Evolutionary conservation across 2,113 vertebrate species (phyloP).

Genomic region (Egretta garzetta): DNA sequence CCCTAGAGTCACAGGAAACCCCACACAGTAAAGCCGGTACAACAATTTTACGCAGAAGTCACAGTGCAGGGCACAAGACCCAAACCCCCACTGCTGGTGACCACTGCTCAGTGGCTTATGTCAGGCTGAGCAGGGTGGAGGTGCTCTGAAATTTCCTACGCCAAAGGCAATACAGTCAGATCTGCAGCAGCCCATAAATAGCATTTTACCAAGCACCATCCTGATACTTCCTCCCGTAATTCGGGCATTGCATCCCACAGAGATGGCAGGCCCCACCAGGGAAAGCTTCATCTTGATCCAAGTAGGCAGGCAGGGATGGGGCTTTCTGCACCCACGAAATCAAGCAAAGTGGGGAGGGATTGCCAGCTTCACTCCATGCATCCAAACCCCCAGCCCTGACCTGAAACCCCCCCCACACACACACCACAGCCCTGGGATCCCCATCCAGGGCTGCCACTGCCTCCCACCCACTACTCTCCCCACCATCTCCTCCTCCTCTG

Average conservation of each 20-base stretch:
- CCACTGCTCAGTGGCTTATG: not conserved
- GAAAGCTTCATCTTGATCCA: not conserved
- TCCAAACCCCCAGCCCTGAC: not conserved
- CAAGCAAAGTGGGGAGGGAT: not conserved
- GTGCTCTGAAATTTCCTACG: not conserved
- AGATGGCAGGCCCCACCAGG: not conserved
- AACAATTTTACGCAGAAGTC: not conserved
- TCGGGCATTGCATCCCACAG: not conserved
- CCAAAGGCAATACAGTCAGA: not conserved
- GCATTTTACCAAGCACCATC: not conserved
- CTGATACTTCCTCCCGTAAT: not conserved
- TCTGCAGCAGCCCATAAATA: not conserved
- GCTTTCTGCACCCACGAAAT: not conserved
- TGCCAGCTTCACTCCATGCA: rapidly evolving
- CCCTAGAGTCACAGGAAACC: not conserved
- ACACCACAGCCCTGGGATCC: not conserved
- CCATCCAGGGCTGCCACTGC: not conserved
- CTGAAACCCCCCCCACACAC: not conserved
- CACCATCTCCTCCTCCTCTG: not conserved
- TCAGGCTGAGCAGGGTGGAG: not conserved
- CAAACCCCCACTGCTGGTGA: not conserved
- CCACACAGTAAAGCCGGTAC: rapidly evolving
- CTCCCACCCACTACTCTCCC: not conserved
- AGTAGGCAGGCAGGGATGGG: not conserved
- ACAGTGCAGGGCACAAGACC: not conserved